Evolutionary conservation across 1,140 invertebrate genomes (phyloP).

Genomic region (Bombus terrestris): DNA sequence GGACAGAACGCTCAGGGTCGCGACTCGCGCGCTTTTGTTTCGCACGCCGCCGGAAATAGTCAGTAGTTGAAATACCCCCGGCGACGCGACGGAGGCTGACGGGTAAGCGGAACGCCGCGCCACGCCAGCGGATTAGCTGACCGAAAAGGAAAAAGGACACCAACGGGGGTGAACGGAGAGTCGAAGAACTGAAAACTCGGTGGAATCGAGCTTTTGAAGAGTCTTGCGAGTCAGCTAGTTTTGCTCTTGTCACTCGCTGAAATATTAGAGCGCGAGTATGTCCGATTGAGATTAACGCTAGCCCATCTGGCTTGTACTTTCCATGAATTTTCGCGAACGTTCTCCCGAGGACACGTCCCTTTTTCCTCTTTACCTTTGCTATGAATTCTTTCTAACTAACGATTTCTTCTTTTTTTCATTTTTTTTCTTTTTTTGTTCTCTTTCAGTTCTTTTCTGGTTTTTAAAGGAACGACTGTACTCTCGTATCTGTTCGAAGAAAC

Average conservation of each 20-base stretch:
- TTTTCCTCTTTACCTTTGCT: not conserved
- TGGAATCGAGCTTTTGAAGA: conserved; percentile 62
- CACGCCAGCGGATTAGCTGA: conserved; percentile 30
- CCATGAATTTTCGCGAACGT: conserved; percentile 21
- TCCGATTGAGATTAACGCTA: conserved; percentile 68
- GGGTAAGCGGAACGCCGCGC: not conserved
- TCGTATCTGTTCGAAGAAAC: not conserved
- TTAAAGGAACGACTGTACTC: not conserved
- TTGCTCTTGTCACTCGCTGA: conserved; percentile 74
- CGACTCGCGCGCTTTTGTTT: not conserved
- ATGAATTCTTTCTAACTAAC: too few species aligned
- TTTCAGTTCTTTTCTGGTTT: not conserved
- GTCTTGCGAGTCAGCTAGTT: conserved; percentile 54
- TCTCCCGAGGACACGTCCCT: not conserved
- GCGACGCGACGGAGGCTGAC: conserved; percentile 7
- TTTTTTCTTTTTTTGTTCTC: not conserved
- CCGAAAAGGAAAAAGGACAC: conserved; percentile 18
- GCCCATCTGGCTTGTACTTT: conserved; percentile 2
- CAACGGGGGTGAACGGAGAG: not conserved
- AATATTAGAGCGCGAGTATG: conserved; percentile 75
- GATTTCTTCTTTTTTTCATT: not conserved
- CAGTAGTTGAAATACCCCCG: not conserved
- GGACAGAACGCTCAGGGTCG: conserved; percentile 25
- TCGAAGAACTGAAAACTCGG: conserved; percentile 5
- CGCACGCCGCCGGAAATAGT: not conserved